Base-by-base conservation (phyloP, 2,888 invertebrate genomes). In the Laothoe populi region DNA sequence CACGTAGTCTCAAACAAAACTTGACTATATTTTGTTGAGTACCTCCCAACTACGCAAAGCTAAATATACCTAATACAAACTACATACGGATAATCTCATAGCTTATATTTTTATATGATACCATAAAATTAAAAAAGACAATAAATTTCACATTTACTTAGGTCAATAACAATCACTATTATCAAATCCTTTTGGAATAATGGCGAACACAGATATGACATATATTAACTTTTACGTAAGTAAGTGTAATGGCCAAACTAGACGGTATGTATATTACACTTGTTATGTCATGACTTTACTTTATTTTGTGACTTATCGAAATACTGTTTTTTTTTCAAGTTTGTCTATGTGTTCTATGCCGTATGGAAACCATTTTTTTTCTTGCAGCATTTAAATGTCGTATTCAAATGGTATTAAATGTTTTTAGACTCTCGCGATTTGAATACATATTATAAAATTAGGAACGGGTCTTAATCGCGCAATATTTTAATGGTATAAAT, bases 1-100 rank as follows among this genome's bases (percentile, higher is more conserved):
- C 48, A 68, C 61, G 63, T 64, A 63, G 68, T 64, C 49, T 64
- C 21, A 64, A 64, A 60, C n/a, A 57, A 63, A 65, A 62, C 16
- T 38, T 61, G 23, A 57, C 59, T 42, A 63, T 35, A 44, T 63
- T 42, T 46, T 26, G 49, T 40, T 60, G 26, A 24, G 21, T 48
- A 42, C 13, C 49, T 61, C 26, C 10, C 16, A 31, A 26, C 53
- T 53, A 42, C 53, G 19, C 26, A 49, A 61, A 61, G 53, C 42
- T 61, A 49, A 16, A 2, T 57, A 60, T 31, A n/a, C n/a, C n/a
- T n/a, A 31, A 57, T 57, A 60, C 19, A 59, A 45, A 7, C 26
- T 46, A 40, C 31, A 60, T 31, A 59, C 46, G 40, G 46, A 57
- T 66, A 64, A 65, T 67, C 67, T 69, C 64, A 44, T 61, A 40